Base-by-base conservation (phyloP, 2,888 invertebrate species). In the Druceiella hillmani region DNA sequence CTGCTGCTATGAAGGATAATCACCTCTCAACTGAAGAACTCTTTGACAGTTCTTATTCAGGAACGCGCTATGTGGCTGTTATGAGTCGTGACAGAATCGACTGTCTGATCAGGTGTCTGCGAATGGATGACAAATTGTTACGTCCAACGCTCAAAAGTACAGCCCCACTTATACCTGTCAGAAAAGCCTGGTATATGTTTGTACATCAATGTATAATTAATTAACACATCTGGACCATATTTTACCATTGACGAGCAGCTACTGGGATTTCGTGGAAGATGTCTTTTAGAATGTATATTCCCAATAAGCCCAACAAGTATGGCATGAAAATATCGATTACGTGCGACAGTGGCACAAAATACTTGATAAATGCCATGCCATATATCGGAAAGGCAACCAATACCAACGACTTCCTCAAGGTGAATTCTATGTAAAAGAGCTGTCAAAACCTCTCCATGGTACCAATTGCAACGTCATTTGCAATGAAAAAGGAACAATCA, bases 271-370 rank as follows among this genome's bases (percentile, higher is more conserved):
- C 20, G 49, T 25, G 47, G 49, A 2, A 11, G 46, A 4, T 45
- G 44, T 17, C 40, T 38, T 45, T 47, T 10, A 12, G 43, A 3
- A 47, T 47, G 36, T 47, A 44, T 12, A 45, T 47, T 2, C 40
- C 40, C 5, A 43, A 43, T 20, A 45, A 45, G 16, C 45, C 48
- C 1, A 35, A 17, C 24, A 43, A 48, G 40, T 58, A 58, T 44
- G 59, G 57, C 6, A 39, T 59, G 13, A 59, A 61, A 49, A 49
- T 61, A 11, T 37, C 51, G 33, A 51, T 52, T 41, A 35, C 58
- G 33, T 55, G 55, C 27, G 58, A 61, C 45, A 52, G 54, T 34
- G 42, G 34, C 12, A 57, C 56, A 17, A 47, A 42, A 13, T 57
- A 59, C 43, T 50, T 61, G 51, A 27, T 56, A 14, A 50, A 52